Evolutionary conservation across 2,113 vertebrate species (phyloP).

Genomic region (Cathartes aura): DNA sequence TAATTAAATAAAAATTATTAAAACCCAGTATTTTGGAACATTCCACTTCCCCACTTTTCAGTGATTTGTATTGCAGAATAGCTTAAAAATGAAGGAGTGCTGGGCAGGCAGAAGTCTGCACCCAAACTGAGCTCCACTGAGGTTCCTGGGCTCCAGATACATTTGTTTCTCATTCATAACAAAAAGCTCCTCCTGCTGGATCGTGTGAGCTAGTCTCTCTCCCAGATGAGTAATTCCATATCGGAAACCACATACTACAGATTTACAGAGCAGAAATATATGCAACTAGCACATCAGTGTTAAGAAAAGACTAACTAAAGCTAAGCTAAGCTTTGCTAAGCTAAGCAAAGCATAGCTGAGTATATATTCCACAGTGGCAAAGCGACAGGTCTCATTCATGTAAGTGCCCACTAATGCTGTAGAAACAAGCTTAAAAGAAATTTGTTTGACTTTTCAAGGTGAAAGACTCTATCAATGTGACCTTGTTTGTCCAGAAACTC

Average conservation of each 20-base stretch:
- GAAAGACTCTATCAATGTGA: not conserved
- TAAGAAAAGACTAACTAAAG: not conserved
- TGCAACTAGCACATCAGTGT: not conserved
- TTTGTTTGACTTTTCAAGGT: not conserved
- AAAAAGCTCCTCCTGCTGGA: conserved; percentile 6
- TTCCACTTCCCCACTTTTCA: not conserved
- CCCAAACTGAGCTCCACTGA: not conserved
- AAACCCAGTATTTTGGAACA: not conserved
- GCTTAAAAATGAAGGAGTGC: not conserved
- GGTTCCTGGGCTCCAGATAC: not conserved
- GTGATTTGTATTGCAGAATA: not conserved
- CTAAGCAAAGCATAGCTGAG: not conserved
- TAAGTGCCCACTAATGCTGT: not conserved
- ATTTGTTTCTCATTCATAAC: not conserved
- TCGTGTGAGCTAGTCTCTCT: not conserved
- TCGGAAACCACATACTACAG: rapidly evolving
- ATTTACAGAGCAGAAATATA: not conserved
- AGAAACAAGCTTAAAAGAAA: not conserved
- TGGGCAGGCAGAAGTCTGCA: not conserved
- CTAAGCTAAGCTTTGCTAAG: not conserved
- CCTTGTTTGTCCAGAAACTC: not conserved
- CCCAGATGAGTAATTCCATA: not conserved
- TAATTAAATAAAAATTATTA: not conserved
- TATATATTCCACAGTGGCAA: not conserved
- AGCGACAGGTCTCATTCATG: not conserved